A percentile compares a stretch with the other conserved stretches of the same genome.
Conservation (phyloP, 2,113 vertebrate species). For the Campylorhamphus procurvoides region DNA sequence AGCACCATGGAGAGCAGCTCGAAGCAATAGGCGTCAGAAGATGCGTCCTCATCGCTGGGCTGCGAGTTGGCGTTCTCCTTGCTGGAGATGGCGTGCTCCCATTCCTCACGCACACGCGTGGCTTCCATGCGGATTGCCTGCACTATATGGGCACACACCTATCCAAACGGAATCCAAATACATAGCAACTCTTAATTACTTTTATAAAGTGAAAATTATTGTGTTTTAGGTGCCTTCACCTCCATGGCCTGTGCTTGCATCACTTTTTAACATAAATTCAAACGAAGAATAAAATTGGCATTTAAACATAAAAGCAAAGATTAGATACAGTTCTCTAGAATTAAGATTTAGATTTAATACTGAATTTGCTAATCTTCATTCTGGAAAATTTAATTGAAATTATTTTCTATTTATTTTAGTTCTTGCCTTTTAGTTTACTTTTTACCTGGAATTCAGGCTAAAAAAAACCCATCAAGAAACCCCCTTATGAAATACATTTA, state of each 20-base stretch:
- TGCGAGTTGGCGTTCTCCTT: conserved; percentile 99
- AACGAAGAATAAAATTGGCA: not conserved
- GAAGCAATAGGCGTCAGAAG: conserved; percentile 97
- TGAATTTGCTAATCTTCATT: not conserved
- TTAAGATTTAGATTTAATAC: not conserved
- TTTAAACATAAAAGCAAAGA: not conserved
- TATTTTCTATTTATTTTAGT: not conserved
- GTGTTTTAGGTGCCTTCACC: rapidly evolving
- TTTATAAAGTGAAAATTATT: rapidly evolving
- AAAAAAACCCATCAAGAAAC: not conserved
- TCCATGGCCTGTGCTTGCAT: not conserved
- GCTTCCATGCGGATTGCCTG: conserved; percentile 99
- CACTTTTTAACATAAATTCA: not conserved
- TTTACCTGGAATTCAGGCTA: not conserved
- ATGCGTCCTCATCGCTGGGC: conserved; percentile 92
- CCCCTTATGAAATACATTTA: not conserved
- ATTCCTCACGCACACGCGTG: conserved; percentile 95
- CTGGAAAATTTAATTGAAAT: not conserved
- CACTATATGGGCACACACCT: conserved; percentile 98
- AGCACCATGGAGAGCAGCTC: conserved; percentile 98
- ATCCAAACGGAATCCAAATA: not conserved
- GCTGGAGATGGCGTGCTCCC: conserved; percentile 98
- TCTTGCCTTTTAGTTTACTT: not conserved
- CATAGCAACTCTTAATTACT: rapidly evolving
- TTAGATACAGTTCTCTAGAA: not conserved